Conservation (phyloP, 2,797 vertebrate genomes). For the Falco columbarius region DNA sequence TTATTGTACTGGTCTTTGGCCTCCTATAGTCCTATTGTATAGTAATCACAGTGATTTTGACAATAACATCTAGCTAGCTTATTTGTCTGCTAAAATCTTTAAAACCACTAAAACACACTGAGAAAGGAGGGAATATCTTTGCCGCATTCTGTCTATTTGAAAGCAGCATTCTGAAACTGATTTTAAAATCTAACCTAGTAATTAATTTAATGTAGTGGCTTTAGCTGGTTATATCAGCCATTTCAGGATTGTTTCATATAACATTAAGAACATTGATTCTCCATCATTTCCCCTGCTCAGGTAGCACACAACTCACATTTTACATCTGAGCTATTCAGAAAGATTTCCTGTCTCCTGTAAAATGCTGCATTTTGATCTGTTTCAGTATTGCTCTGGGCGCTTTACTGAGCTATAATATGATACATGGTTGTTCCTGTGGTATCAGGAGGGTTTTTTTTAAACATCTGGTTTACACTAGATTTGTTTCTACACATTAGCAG, state of each 20-base stretch:
- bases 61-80: neutral
- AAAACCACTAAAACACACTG: neutral
- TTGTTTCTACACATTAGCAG: neutral
- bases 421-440: neutral
- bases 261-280: neutral
- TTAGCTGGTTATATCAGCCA: neutral
- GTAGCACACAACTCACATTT: neutral
- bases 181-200: neutral
- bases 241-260: neutral
- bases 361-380: neutral
- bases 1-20: neutral
- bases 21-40: neutral
- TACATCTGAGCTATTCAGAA: neutral
- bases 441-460: neutral
- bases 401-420: neutral
- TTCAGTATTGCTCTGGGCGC: neutral
- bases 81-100: neutral
- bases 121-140: neutral
- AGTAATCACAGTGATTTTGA: neutral
- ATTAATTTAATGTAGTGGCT: neutral
- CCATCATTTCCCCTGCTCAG: neutral
- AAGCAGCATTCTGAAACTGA: neutral
- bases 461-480: neutral
- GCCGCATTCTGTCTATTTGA: neutral
- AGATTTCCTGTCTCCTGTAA: neutral